These are phyloP conservation scores for Rynchops niger DNA, from an alignment of 2,113 vertebrate genomes.

Conservation along the genomic window DNA sequence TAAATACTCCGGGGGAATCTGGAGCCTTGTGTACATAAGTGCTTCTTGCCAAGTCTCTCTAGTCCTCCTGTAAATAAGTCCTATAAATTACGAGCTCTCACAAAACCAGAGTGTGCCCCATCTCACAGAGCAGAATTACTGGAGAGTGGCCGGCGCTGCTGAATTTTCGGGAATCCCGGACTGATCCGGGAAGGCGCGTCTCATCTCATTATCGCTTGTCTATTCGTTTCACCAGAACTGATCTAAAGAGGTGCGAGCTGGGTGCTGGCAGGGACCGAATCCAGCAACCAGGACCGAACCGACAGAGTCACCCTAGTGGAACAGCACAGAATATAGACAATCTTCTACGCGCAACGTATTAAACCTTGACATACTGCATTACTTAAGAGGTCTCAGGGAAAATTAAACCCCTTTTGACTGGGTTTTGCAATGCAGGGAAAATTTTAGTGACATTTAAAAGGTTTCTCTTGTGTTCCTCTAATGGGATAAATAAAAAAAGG, in stretches of 20 bases:
- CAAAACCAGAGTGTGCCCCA: neutral
- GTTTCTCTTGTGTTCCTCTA: conserved; percentile 86
- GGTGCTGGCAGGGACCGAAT: neutral
- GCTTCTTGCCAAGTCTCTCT: neutral
- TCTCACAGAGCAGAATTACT: neutral
- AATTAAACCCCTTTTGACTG: conserved; percentile 81
- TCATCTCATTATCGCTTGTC: neutral
- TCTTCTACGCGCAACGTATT: conserved; percentile 68
- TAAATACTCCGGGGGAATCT: neutral
- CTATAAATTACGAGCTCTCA: neutral
- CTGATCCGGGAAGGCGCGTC: neutral
- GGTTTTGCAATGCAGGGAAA: conserved; percentile 84
- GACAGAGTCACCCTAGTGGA: conserved; percentile 44
- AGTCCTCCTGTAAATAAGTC: neutral
- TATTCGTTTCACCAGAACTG: neutral
- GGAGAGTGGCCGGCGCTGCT: neutral
- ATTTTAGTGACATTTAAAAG: conserved; percentile 92
- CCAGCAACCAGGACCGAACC: neutral
- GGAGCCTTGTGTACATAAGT: neutral
- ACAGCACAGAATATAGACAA: conserved; percentile 45
- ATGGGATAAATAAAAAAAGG: conserved; percentile 90
- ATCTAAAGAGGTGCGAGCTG: neutral
- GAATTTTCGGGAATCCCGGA: neutral
- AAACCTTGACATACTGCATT: conserved; percentile 79
- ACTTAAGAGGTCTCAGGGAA: conserved; percentile 78